Evolutionary conservation across 64 coral and sea anemone genomes (phyloP).

Genomic region (Platygyra sinensis): DNA sequence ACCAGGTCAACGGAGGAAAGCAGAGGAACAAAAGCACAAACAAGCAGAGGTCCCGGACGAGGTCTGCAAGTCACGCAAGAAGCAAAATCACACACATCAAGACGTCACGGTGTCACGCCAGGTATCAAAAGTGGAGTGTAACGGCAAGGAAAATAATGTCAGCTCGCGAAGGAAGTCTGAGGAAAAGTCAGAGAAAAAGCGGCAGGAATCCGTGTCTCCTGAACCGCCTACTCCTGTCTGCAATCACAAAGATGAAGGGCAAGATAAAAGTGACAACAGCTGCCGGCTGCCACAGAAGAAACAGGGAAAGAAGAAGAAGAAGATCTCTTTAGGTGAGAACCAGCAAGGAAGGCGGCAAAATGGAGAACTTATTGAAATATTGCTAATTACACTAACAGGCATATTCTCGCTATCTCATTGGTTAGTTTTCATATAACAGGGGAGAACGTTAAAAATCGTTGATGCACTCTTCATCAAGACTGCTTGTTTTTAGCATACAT

Average conservation of each 20-base stretch:
- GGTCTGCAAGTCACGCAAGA: slow-evolving; percentile 18
- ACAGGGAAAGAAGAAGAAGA: slow-evolving; percentile 57
- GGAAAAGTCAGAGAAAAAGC: slow-evolving; percentile 20
- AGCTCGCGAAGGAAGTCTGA: background rate
- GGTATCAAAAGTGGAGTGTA: background rate
- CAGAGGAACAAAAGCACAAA: slow-evolving; percentile 2
- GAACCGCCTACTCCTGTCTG: background rate
- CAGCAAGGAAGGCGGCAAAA: too few relatives aligned
- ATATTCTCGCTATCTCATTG: background rate
- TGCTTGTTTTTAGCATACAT: too few relatives aligned
- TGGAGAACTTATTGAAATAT: background rate
- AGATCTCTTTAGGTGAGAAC: slow-evolving; percentile 35
- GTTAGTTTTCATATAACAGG: too few relatives aligned
- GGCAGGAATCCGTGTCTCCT: slow-evolving; percentile 16
- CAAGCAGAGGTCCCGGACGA: background rate
- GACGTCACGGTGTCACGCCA: slow-evolving; percentile 34
- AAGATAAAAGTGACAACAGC: background rate
- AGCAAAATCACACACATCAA: slow-evolving; percentile 10
- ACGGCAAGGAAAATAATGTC: slow-evolving; percentile 33
- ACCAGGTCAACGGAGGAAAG: background rate
- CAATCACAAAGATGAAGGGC: background rate
- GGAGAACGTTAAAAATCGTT: too few relatives aligned
- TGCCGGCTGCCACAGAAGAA: slow-evolving; percentile 30
- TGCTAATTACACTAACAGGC: background rate
- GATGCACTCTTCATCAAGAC: too few relatives aligned